Base-by-base conservation (phyloP, 1,140 invertebrate species). In the Alviniconcha marisindica region DNA sequence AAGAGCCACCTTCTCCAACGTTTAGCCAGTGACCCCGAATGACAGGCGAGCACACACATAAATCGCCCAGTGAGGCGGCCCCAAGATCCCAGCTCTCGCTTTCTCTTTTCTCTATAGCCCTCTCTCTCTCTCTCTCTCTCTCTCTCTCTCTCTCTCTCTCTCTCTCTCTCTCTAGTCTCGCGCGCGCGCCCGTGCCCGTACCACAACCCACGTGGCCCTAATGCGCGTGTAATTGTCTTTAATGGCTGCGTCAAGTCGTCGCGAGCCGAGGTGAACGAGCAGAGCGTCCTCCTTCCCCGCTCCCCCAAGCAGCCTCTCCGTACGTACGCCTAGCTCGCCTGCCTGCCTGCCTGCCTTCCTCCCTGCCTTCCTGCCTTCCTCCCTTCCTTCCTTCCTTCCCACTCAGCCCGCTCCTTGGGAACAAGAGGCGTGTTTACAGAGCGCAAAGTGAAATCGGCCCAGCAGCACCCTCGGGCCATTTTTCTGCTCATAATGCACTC, bases 141-240 rank as follows among this genome's bases (percentile, higher is more conserved):
- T n/a, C n/a, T n/a, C n/a, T n/a, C n/a, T n/a, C n/a, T n/a, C n/a
- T n/a, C n/a, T n/a, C n/a, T n/a, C n/a, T n/a, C n/a, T n/a, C n/a
- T n/a, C n/a, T n/a, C n/a, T n/a, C n/a, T n/a, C n/a, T n/a, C n/a
- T n/a, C n/a, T n/a, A n/a, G n/a, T n/a, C n/a, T n/a, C n/a, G n/a
- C n/a, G n/a, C n/a, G n/a, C n/a, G n/a, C n/a, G n/a, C n/a, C n/a
- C n/a, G n/a, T n/a, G n/a, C n/a, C n/a, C n/a, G n/a, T n/a, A n/a
- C n/a, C 5, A 10, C 73, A 18, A 42, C 36, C 14, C 36, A 18
- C 73, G 73, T 18, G 38, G 73, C 60, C 21, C 5, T 76, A 76
- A 76, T 76, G 73, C 73, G 73, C 38, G 73, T 76, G 73, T 76
- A 76, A 76, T 76, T 76, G 73, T 76, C 73, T 76, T 76, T 76